Base-by-base conservation (phyloP, 1,140 invertebrate species). In the Dreissena polymorpha region DNA sequence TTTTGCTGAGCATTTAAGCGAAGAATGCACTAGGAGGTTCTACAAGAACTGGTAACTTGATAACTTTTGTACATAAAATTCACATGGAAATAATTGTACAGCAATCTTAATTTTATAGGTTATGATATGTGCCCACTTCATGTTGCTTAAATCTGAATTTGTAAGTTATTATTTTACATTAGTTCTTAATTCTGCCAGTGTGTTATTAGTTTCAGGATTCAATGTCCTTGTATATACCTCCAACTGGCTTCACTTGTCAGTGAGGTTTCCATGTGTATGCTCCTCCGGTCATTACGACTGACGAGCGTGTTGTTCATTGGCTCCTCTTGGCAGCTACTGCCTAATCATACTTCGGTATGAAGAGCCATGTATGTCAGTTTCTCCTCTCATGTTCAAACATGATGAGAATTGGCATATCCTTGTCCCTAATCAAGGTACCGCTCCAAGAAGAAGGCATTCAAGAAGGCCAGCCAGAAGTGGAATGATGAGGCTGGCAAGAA, bases 361-460 rank as follows among this genome's bases (percentile, higher is more conserved):
- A 87, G 89, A 90, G 88, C 89, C 60, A n/a, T 12, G 14, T 25
- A 49, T 63, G 16, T 63, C 53, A 60, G 55, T 76, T 73, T 88
- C 87, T 90, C 89, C 89, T 82, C 90, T 89, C 89, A 77, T 87
- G 85, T 60, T n/a, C 2, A 14, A 18, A 69, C 84, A 83, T 90
- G 90, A 90, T 90, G 91, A 90, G 88, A 83, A 74, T 75, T 69
- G 69, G 74, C 71, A 39, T 67, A 75, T 85, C 72, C 67, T 75
- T 29, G 65, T 78, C 64, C 73, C 82, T 25, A 50, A 55, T 85
- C 91, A 87, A 99, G 99, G 99, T 99, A 98, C 94, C 98, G 98
- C 94, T 98, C 97, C 92, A 99, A 99, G 95, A 99, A 99, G 97
- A 99, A 99, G 97, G 99, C 99, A 88, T 99, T 99, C 94, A 98